Evolutionary conservation across 2,888 invertebrate species (phyloP), one percentile per base, ranked within the genome.

Genomic region (Willowsia nigromaculata): DNA sequence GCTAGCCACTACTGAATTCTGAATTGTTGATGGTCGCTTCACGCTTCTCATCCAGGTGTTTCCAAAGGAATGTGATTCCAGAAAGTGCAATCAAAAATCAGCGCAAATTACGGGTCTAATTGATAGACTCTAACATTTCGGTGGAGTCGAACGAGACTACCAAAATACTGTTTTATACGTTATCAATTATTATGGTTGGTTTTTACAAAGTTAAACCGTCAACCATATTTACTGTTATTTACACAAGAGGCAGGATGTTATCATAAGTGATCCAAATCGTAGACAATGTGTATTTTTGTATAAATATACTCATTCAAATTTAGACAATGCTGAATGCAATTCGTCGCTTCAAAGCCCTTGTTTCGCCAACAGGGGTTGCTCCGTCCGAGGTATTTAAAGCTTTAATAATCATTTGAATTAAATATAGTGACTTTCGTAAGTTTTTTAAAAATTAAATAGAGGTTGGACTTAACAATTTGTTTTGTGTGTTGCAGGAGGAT

Each of bases 331-430:
- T 37, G 27, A 62, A 43, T n/a, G 30, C 62, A 15, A 25, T 82
- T 43, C 82, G 82, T 33, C 62, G 65, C 3, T 40, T 82, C 7
- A 82, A 82, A 30, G 40, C 82, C 25, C 65, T 82, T 43, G 82
- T 82, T n/a, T 37, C 56, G 9, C 80, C 18, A 4, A 3, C 11
- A 40, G 62, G 56, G 0, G 11, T 37, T 15, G 40, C 0, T n/a
- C 53, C 56, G 22, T 47, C 33, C 9, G 56, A 80, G 80, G 80
- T 80, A 37, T 56, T 4, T 22, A 18, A 22, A 25, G 59, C 9
- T 37, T 37, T 6, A 37, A 6, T 37, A 37, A n/a, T n/a, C n/a
- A n/a, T n/a, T n/a, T n/a, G n/a, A n/a, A n/a, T n/a, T 37, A 37
- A 4, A 6, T 37, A 9, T 9, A 37, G 37, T 37, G 37, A 37